Percentiles rank a stretch among this genome's conserved stretches.
Conservation (phyloP, 2,888 invertebrate species). For the Drosophila neonasuta region DNA sequence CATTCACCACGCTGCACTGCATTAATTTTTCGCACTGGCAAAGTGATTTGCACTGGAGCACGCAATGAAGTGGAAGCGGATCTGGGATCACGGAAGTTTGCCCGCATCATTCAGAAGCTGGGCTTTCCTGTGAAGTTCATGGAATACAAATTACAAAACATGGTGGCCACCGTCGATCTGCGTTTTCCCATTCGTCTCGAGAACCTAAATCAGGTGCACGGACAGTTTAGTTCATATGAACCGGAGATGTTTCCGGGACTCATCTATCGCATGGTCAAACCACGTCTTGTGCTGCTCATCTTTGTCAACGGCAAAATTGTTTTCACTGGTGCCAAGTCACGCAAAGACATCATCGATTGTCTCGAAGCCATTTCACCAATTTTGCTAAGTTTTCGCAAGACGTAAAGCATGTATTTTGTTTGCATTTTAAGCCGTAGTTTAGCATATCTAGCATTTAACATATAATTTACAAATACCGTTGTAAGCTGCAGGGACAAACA, state of each 20-base stretch:
- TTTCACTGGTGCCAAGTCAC: constrained; percentile 95
- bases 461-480: constrained; percentile 18
- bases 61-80: constrained; percentile 90
- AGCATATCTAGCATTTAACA: constrained; percentile 36
- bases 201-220: constrained; percentile 88
- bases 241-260: constrained; percentile 99
- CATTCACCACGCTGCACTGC: constrained; percentile 90
- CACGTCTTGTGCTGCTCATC: constrained; percentile 96
- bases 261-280: constrained; percentile 98
- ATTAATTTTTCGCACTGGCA: constrained; percentile 88
- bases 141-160: constrained; percentile 91
- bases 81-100: constrained; percentile 90
- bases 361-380: constrained; percentile 97
- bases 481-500: constrained; percentile 2
- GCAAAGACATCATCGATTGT: constrained; percentile 95
- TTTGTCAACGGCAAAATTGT: constrained; percentile 99
- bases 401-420: constrained; percentile 79
- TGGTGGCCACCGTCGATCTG: constrained; percentile 89
- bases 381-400: constrained; percentile 95
- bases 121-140: constrained; percentile 89
- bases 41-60: constrained; percentile 91
- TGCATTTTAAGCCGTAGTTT: constrained; percentile 14
- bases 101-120: constrained; percentile 91
- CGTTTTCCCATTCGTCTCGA: constrained; percentile 89
- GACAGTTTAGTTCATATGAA: constrained; percentile 94